Evolutionary conservation across 1,140 invertebrate genomes (phyloP), one percentile per base, ranked within the genome.

Genomic region (Choristoneura fumiferana): DNA sequence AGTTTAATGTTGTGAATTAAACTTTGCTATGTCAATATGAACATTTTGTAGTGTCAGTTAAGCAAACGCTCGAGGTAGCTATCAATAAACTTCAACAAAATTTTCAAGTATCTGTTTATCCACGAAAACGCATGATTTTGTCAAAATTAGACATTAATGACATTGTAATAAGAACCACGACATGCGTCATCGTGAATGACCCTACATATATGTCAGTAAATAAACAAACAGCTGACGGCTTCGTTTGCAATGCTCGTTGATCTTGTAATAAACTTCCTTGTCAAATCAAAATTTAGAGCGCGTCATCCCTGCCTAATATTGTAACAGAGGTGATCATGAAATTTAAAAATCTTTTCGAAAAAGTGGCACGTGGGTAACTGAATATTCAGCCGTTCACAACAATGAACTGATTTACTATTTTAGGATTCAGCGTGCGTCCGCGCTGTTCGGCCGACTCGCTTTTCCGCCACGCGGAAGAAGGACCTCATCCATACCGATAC

Each of bases 391-490:
- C 61, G 60, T 72, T 76, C 64, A 69, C 71, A 68, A 72, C 67
- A 74, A 76, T 72, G 73, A 73, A 71, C 75, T 80, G 81, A 81
- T 81, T 84, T 78, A 65, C 73, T 73, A 72, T 67, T 80, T 81
- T 76, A 71, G 63, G 69, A 84, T 84, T 78, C 81, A 75, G 73
- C 57, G 58, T 72, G 75, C 77, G 76, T 84, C 68, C 71, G 66
- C 65, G 65, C 66, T 58, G 52, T 73, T 71, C 71, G 70, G 65
- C 65, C 69, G 65, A 72, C 58, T 67, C 71, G 56, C 67, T 68
- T 64, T 65, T 73, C 62, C 72, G 69, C 72, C 62, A 52, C 15
- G 43, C 57, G 58, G 58, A 61, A 62, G 63, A 57, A 59, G 65
- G 59, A 70, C 69, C 71, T 71, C 71, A 73, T 76, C 69, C 69